Conservation (phyloP, 1,140 invertebrate species). For the Yoshiicerus persimilis region DNA sequence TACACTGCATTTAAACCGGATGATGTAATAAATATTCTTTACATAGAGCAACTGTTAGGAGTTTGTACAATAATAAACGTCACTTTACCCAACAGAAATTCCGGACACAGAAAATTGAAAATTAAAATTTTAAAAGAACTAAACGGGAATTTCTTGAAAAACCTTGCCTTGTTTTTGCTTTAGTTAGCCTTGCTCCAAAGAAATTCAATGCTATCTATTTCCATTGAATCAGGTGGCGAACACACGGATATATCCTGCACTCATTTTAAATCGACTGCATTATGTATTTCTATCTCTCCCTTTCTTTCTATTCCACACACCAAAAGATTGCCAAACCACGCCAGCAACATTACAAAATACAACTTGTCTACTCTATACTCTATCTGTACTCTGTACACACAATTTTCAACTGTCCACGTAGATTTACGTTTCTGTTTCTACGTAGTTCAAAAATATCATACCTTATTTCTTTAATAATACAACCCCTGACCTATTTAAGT, state of each 20-base stretch:
- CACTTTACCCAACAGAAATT: no score
- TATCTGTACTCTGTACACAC: no score
- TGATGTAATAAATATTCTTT: no score
- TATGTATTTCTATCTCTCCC: neutral
- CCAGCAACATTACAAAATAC: no score
- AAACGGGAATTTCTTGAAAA: neutral
- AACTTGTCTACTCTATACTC: neutral
- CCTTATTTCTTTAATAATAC: neutral
- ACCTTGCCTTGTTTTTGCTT: neutral
- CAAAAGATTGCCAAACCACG: no score
- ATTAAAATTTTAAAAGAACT: neutral
- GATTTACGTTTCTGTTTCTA: neutral
- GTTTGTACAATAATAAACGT: no score
- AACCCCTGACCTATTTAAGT: neutral
- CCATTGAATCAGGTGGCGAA: neutral
- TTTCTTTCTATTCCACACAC: neutral
- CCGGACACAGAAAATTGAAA: no score
- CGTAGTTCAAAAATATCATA: neutral
- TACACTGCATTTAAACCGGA: no score
- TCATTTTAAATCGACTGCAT: neutral
- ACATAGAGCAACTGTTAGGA: no score
- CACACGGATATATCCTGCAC: neutral
- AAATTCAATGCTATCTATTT: neutral
- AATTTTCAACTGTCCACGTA: neutral
- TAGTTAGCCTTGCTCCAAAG: neutral